Evolutionary conservation across 2,797 vertebrate genomes (phyloP), one percentile per base, ranked within the genome.

Genomic region (Brachyalestes nurse): DNA sequence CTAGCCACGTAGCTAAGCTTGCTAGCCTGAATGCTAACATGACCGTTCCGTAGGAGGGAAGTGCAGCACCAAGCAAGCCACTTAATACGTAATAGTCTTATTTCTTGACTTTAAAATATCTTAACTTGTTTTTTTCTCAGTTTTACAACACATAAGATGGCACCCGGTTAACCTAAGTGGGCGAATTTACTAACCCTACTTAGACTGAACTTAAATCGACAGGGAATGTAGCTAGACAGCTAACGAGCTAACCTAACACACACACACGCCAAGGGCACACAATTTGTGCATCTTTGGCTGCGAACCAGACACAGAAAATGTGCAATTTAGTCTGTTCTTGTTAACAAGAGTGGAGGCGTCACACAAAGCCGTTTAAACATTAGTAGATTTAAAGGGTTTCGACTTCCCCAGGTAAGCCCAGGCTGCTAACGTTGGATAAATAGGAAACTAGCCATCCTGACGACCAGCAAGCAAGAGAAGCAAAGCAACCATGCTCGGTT

Each of bases 191-290:
- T 69, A 17, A 71, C 51, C 23, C 45, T 19, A 8, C 19, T 49
- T 51, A 16, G 45, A 21, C 19, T 67, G 17, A 74, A 67, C 38
- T 80, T 74, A 49, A 34, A 23, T 40, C 57, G 5, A 62, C 9
- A 51, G 23, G 58, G 23, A 19, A 28, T 14, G 12, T n/a, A 25
- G 42, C 42, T 45, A 9, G 5, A 14, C 13, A 51, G 47, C 12
- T n/a, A 61, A 13, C 58, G 0, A 42, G 65, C 65, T 42, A 34
- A 34, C 1, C 70, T 40, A 55, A 38, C 71, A 14, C 47, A 51
- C 12, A 49, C 25, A 16, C 69, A 21, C 51, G 75, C 57, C 79
- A 81, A 81, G 79, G 79, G 38, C 71, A 76, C 73, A 61, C 19
- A 17, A 55, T 45, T 70, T 23, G 78, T 74, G 23, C 42, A 40